Evolutionary conservation across 2,888 invertebrate genomes (phyloP), one percentile per base, ranked within the genome.

Genomic region (Torymus aiolomorphi): DNA sequence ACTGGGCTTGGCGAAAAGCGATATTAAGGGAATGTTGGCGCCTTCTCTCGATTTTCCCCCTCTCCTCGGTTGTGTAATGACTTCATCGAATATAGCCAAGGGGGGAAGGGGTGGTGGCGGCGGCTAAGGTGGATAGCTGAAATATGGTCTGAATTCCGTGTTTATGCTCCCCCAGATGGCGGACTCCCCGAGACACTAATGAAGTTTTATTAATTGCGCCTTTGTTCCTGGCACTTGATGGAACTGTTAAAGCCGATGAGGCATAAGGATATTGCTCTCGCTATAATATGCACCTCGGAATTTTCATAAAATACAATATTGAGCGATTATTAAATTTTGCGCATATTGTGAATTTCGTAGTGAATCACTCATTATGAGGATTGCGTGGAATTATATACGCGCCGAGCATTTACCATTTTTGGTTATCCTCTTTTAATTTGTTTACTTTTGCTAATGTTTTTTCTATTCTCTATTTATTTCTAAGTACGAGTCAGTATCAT

Each of bases 161-260:
- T 71, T 66, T 75, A 65, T 77, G 59, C 54, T 61, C 66, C 31
- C 13, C 70, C 70, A 70, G 57, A 74, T 62, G 69, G 62, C 18
- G 49, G 11, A 14, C 52, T 14, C 52, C 63, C n/a, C 31, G 31
- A 31, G 70, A 71, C 54, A 13, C 49, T 79, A 75, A 75, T 75
- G 65, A 75, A 79, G 70, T 75, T 79, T 79, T 70, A 75, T 79
- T 75, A 76, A 76, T 79, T 75, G 51, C 74, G 51, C 56, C 52
- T 69, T 78, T 69, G 72, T 69, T 74, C 49, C 16, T 63, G 51
- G 24, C 65, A 31, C 52, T 52, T 52, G 59, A 72, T 72, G 56
- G 51, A 59, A 59, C 4, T 42, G 42, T 56, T 63, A 18, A 70
- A 56, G 54, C 16, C 56, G 66, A 62, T 65, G 61, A 70, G 14